These are phyloP conservation scores for Monopis laevigella DNA, from an alignment of 2,888 invertebrate genomes.

Conservation along the genomic window DNA sequence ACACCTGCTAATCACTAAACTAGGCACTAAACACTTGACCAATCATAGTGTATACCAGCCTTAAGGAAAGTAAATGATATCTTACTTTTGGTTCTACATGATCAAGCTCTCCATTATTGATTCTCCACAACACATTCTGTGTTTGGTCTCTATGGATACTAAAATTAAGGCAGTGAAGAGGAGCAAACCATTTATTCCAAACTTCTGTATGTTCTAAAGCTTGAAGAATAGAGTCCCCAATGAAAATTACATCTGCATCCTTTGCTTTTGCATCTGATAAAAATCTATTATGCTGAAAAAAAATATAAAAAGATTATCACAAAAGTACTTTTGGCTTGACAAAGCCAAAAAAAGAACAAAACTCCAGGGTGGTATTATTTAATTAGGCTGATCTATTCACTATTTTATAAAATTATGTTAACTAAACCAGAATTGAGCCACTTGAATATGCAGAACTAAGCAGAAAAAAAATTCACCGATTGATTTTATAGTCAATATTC, in stretches of 20 bases:
- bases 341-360: no score
- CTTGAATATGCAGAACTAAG: no score
- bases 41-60: no score
- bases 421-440: background rate
- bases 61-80: no score
- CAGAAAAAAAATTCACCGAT: no score
- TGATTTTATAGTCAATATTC: no score
- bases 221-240: conserved; percentile 89
- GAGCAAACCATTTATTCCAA: conserved; percentile 92
- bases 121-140: conserved; percentile 90
- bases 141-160: conserved; percentile 90
- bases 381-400: background rate
- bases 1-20: no score
- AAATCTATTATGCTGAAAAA: conserved; percentile 84
- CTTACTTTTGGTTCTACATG: conserved; percentile 84
- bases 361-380: no score
- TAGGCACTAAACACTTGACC: background rate
- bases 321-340: no score
- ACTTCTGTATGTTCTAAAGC: conserved; percentile 84
- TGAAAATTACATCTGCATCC: conserved; percentile 91
- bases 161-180: conserved; percentile 90
- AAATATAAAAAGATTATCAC: no score
- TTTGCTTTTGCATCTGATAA: conserved; percentile 85
- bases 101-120: conserved; percentile 89
- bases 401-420: background rate